These are phyloP conservation scores for Altica lythri DNA, from an alignment of 2,888 invertebrate species.

Conservation along the genomic window DNA sequence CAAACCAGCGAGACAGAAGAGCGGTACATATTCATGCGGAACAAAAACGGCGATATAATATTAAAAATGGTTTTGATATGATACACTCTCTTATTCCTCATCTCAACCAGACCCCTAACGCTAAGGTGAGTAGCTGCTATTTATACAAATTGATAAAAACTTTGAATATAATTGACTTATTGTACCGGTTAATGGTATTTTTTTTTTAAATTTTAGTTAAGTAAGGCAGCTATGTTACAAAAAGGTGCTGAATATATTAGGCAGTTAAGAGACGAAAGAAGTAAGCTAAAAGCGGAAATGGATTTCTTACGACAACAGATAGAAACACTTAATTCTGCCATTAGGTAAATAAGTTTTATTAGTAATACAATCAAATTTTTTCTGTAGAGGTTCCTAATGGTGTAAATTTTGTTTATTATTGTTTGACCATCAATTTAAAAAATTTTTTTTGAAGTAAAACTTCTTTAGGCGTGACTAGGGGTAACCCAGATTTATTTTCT, in stretches of 20 bases:
- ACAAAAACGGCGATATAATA: constrained; percentile 93
- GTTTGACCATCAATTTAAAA: too few species aligned
- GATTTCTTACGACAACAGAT: constrained; percentile 85
- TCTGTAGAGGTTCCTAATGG: neutral
- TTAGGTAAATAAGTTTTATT: constrained; percentile 67
- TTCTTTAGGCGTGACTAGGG: too few species aligned
- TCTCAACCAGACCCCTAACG: constrained; percentile 84
- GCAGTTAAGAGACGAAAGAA: constrained; percentile 83
- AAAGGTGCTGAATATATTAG: constrained; percentile 96
- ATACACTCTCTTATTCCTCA: constrained; percentile 91
- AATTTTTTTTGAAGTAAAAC: too few species aligned
- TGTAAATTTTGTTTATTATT: too few species aligned
- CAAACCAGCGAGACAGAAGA: constrained; percentile 66
- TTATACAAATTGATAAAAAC: constrained; percentile 1
- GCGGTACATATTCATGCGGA: constrained; percentile 94
- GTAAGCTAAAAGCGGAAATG: constrained; percentile 88
- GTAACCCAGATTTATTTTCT: too few species aligned
- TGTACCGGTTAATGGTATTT: neutral
- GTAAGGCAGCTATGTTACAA: constrained; percentile 95
- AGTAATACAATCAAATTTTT: neutral
- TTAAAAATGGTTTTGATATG: constrained; percentile 95
- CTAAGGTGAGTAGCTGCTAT: constrained; percentile 66
- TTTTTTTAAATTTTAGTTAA: constrained; percentile 63
- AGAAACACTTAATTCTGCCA: constrained; percentile 86
- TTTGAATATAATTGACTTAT: too few species aligned